Evolutionary conservation across 2,888 invertebrate species (phyloP).

Genomic region (Pachydiplax longipennis): DNA sequence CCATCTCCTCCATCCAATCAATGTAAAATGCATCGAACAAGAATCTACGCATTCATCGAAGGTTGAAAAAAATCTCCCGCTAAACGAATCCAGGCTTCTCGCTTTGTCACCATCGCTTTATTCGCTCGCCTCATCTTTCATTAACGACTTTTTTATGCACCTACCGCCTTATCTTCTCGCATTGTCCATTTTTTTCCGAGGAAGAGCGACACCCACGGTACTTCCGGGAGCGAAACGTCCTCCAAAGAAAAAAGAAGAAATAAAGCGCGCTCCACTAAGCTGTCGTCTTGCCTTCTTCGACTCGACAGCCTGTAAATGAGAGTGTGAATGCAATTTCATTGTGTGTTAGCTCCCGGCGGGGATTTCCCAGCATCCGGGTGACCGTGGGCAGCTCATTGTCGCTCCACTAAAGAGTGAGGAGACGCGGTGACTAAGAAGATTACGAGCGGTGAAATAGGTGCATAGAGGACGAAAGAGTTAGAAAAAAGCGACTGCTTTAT

Average conservation of each 20-base stretch:
- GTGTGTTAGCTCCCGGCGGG: not conserved
- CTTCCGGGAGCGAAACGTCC: not conserved
- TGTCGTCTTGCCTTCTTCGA: not conserved
- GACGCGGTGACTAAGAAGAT: not conserved
- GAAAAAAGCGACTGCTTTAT: not conserved
- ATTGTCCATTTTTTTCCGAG: too few species aligned
- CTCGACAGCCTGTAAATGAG: slow-evolving; percentile 5
- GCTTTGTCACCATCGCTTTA: too few species aligned
- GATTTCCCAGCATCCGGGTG: slow-evolving; percentile 36
- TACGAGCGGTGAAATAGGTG: not conserved
- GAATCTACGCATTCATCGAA: too few species aligned
- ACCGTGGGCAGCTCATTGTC: slow-evolving; percentile 21
- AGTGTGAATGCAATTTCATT: not conserved
- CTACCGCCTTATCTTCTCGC: too few species aligned
- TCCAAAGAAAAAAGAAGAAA: not conserved
- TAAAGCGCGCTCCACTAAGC: not conserved
- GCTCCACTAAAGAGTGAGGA: not conserved
- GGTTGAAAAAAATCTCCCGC: too few species aligned
- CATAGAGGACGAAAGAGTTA: not conserved
- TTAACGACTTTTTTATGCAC: too few species aligned
- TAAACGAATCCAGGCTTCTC: too few species aligned
- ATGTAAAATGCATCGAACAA: too few species aligned
- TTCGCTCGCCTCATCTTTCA: too few species aligned
- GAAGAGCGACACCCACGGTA: not conserved
- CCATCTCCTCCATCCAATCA: too few species aligned